Conservation (phyloP, 2,113 vertebrate species). For the Leiothrix lutea region DNA sequence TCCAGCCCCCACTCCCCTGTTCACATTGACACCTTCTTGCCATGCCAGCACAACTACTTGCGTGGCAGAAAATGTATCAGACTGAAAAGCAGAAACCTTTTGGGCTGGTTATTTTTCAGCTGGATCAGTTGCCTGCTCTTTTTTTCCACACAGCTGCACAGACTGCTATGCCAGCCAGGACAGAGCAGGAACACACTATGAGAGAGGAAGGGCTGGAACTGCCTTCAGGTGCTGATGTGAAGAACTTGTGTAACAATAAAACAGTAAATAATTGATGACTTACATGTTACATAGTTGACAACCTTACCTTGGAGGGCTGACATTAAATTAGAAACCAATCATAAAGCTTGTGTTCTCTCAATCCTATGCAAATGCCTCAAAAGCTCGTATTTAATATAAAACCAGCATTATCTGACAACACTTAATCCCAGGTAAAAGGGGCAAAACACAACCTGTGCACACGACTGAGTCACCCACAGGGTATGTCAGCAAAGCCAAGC, state of each 20-base stretch:
- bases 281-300: not conserved
- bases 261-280: not conserved
- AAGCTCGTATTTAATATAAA: not conserved
- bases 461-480: rapidly evolving
- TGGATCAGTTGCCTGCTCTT: not conserved
- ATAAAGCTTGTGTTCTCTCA: not conserved
- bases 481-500: not conserved
- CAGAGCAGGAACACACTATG: not conserved
- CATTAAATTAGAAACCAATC: not conserved
- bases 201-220: not conserved
- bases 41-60: not conserved
- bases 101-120: not conserved
- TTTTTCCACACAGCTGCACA: not conserved
- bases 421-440: not conserved
- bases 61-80: not conserved
- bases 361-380: not conserved
- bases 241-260: not conserved
- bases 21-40: not conserved
- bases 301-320: not conserved
- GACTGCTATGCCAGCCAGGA: not conserved
- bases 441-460: not conserved
- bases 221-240: not conserved
- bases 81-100: not conserved
- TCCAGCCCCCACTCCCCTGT: not conserved
- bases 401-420: not conserved